These are phyloP conservation scores for Percopsis omiscomaycus DNA, from an alignment of 2,797 vertebrate species.

Conservation along the genomic window DNA sequence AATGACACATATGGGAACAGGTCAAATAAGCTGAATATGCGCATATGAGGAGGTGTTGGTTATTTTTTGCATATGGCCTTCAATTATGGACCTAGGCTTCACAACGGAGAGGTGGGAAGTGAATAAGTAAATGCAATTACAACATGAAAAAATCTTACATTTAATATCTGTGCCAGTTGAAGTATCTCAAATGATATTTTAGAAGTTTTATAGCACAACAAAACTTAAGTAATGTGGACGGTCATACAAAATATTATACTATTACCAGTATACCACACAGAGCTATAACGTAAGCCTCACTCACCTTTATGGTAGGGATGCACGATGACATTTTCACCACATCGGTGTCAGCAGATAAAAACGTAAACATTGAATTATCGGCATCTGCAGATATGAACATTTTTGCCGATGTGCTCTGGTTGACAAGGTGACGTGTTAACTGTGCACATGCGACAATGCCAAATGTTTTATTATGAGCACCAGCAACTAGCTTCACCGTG, in stretches of 20 bases:
- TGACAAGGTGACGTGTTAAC: too few species aligned
- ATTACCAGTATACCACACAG: not conserved
- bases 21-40: not conserved
- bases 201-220: not conserved
- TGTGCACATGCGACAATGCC: too few species aligned
- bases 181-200: not conserved
- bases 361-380: too few species aligned
- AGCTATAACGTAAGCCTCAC: not conserved
- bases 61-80: constrained; percentile 16
- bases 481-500: too few species aligned
- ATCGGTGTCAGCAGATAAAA: too few species aligned
- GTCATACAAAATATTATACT: not conserved
- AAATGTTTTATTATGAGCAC: too few species aligned
- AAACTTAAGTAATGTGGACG: not conserved
- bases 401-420: too few species aligned
- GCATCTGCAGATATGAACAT: too few species aligned
- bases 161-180: not conserved
- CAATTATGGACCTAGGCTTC: constrained; percentile 8
- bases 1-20: constrained; percentile 16
- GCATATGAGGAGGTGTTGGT: not conserved
- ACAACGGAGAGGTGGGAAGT: too few species aligned
- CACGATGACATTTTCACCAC: too few species aligned
- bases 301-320: not conserved
- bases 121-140: not conserved
- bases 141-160: not conserved